A percentile compares a stretch with the other conserved stretches of the same genome.
phyloP scores from a whole-genome alignment of 1,140 invertebrate species.

The Sarcophaga bullata region DNA sequence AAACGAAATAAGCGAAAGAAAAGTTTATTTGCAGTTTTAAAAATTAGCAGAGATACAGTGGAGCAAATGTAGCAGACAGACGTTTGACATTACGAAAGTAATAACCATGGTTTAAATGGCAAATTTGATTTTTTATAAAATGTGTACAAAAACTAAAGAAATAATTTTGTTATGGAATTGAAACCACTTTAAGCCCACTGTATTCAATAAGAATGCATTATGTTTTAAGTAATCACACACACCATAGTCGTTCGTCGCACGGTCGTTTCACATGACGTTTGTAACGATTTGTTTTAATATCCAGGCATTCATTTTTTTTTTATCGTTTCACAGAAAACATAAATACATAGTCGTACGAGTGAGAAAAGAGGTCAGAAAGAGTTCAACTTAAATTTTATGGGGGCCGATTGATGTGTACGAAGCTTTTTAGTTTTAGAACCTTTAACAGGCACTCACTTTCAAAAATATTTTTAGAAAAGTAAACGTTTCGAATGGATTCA shows the following conservation, averaged over 20 bases:
- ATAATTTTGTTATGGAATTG: too few relatives aligned
- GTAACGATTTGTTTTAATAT: slow-evolving; percentile 37
- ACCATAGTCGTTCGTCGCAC: background rate
- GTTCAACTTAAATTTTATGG: background rate
- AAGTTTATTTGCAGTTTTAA: too few relatives aligned
- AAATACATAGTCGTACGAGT: background rate
- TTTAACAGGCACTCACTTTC: background rate
- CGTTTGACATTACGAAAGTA: too few relatives aligned
- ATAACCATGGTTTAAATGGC: too few relatives aligned
- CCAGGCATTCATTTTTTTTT: background rate
- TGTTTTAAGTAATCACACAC: too few relatives aligned
- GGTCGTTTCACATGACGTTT: background rate
- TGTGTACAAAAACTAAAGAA: too few relatives aligned
- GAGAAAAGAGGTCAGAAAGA: background rate
- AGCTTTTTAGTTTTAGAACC: background rate
- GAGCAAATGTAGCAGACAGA: too few relatives aligned
- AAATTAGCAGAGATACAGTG: too few relatives aligned
- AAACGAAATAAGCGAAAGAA: background rate
- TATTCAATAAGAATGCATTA: background rate
- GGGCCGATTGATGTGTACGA: background rate
- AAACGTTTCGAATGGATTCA: too few relatives aligned
- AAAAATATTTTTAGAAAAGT: background rate
- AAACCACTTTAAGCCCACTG: background rate
- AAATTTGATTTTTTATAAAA: too few relatives aligned
- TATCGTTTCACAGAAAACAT: slow-evolving; percentile 12